Conservation (phyloP, 2,113 vertebrate genomes). For the Poicephalus gulielmi region DNA sequence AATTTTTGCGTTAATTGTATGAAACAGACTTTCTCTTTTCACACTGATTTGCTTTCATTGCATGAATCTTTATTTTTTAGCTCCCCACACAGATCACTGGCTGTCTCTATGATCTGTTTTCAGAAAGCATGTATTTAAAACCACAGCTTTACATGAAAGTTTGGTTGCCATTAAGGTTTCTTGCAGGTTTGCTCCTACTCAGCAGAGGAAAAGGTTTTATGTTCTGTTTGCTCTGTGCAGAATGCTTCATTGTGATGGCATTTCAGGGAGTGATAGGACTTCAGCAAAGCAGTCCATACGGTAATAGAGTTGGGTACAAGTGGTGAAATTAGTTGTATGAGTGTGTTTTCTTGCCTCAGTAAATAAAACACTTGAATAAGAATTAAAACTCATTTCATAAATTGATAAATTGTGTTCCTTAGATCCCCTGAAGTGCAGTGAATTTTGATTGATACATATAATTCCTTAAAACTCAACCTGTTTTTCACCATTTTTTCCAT, state of each 20-base stretch:
- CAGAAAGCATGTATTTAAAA: neutral
- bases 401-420: neutral
- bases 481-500: neutral
- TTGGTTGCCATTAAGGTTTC: rapidly evolving
- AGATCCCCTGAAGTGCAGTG: neutral
- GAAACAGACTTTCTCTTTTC: neutral
- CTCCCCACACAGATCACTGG: neutral
- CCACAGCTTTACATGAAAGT: neutral
- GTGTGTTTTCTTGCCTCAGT: neutral
- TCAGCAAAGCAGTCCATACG: rapidly evolving
- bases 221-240: neutral
- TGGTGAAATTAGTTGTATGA: neutral
- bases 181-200: neutral
- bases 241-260: rapidly evolving
- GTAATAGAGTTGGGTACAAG: rapidly evolving
- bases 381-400: neutral
- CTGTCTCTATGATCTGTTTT: neutral
- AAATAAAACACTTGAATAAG: neutral
- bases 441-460: neutral
- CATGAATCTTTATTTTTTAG: too few species aligned
- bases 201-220: neutral
- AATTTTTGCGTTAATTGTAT: neutral
- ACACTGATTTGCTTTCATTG: too few species aligned
- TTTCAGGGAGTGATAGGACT: neutral
- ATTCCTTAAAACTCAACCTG: neutral